Percentiles rank a stretch among this genome's conserved stretches.
phyloP scores from a whole-genome alignment of 2,113 vertebrate genomes.

The Himantopus leucocephalus region DNA sequence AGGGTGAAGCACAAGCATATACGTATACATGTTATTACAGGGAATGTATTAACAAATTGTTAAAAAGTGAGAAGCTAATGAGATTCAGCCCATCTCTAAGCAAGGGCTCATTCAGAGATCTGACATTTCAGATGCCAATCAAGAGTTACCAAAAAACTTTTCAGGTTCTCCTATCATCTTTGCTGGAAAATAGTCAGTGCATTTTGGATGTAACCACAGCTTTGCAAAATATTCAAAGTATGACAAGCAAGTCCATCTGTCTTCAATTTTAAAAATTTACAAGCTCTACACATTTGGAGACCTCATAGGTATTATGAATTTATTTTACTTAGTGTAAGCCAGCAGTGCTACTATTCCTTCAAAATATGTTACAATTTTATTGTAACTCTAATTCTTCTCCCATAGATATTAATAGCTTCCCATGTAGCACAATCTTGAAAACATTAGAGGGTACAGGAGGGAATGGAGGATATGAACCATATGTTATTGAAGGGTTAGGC shows the following conservation, averaged over 20 bases:
- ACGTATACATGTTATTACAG: background rate
- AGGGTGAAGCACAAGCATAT: background rate
- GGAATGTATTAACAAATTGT: background rate
- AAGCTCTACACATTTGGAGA: background rate
- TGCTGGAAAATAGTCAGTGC: background rate
- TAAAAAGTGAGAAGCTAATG: background rate
- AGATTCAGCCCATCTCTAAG: background rate
- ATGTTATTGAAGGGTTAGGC: slow-evolving; percentile 25
- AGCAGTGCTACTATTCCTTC: slow-evolving; percentile 63
- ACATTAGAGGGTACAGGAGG: slow-evolving; percentile 51
- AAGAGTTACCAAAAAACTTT: background rate
- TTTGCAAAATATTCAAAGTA: slow-evolving; percentile 15
- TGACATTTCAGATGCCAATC: background rate
- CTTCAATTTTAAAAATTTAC: background rate
- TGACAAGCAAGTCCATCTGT: background rate
- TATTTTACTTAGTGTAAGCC: slow-evolving; percentile 54
- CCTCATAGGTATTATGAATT: slow-evolving; percentile 50
- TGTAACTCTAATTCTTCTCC: slow-evolving; percentile 68
- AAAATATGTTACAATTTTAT: slow-evolving; percentile 72
- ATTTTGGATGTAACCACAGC: background rate
- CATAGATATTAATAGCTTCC: slow-evolving; percentile 69
- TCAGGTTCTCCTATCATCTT: background rate
- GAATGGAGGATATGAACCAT: slow-evolving; percentile 63
- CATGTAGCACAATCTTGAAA: slow-evolving; percentile 73
- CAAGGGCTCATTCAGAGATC: background rate